Evolutionary conservation across 2,888 invertebrate species (phyloP), one percentile per base, ranked within the genome.

Genomic region (Coleophora deauratella): DNA sequence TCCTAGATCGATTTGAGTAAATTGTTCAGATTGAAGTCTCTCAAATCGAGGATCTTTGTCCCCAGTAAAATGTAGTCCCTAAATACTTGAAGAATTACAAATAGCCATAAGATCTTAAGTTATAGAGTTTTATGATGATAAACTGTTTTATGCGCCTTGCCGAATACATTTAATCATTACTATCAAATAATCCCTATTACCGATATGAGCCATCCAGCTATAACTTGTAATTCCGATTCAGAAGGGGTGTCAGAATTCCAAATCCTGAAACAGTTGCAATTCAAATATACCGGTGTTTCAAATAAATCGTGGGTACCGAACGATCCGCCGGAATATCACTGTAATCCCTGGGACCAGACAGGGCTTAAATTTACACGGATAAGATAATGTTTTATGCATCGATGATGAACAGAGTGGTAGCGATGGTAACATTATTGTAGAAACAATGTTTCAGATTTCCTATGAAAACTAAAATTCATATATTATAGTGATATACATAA

Each of bases 271-370:
- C 38, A 46, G 43, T 33, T 32, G 43, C 40, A 32, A 33, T 21
- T 21, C 21, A 21, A 21, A 21, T 21, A 21, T 6, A 15, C 41
- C 34, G 35, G 30, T 31, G 35, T 38, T 40, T 21, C 64, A 66
- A 73, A 74, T 72, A 74, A 72, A 74, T 70, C 61, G 67, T 55
- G 57, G 62, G 64, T 57, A 57, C 64, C 52, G 68, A 72, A 72
- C 67, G 68, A 70, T n/a, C 53, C 60, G 60, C 60, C 59, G 59
- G 52, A 31, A 59, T 64, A 70, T 69, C 67, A 72, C 70, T 51
- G 46, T 72, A 72, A 77, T 69, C 72, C 67, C 54, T 53, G 57
- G 57, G 54, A 54, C 57, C 54, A 54, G 59, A 61, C 65, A 52
- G 62, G 57, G 59, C 66, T 62, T 57, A 54, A 57, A 57, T 57